Evolutionary conservation across 2,113 vertebrate species (phyloP).

Genomic region (Quiscalus mexicanus): DNA sequence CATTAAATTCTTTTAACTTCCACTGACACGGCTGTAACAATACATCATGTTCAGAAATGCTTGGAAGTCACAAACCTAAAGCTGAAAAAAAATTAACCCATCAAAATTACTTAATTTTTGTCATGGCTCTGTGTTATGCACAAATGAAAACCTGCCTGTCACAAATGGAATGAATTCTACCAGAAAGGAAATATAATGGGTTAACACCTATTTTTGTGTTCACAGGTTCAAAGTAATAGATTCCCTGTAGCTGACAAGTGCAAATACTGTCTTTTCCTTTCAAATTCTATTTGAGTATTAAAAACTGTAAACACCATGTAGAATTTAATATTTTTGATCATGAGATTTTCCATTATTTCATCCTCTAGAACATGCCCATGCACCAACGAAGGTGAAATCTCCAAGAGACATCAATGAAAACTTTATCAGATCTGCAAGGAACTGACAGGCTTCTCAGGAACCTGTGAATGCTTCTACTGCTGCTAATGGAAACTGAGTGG

Average conservation of each 20-base stretch:
- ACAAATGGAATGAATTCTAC: not conserved
- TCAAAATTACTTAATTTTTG: not conserved
- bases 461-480: not conserved
- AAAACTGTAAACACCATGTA: not conserved
- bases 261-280: not conserved
- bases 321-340: not conserved
- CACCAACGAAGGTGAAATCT: not conserved
- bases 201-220: not conserved
- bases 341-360: not conserved
- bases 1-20: conserved; percentile 40
- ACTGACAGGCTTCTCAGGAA: not conserved
- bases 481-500: not conserved
- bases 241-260: not conserved
- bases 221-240: not conserved
- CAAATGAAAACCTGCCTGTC: not conserved
- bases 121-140: not conserved
- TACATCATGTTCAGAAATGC: conserved; percentile 18
- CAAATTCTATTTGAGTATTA: not conserved
- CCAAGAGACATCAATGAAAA: not conserved
- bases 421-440: not conserved
- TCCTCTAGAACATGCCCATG: not conserved
- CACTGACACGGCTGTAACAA: not conserved
- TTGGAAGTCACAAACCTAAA: not conserved
- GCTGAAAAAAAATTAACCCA: not conserved
- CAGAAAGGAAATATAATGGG: not conserved